Evolutionary conservation across 2,888 invertebrate genomes (phyloP), one percentile per base, ranked within the genome.

Genomic region (Nomada flava): DNA sequence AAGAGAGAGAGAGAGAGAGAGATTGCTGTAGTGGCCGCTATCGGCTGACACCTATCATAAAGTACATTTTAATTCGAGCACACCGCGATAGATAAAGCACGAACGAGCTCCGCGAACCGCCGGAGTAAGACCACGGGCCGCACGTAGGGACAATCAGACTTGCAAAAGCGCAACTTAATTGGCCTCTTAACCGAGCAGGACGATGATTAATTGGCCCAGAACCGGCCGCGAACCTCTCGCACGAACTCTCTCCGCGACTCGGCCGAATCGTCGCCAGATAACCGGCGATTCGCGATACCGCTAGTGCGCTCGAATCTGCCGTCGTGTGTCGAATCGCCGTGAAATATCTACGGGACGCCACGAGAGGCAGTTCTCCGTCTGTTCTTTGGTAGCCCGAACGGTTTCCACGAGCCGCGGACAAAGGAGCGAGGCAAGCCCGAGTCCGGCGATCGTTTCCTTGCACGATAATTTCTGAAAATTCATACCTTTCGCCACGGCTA

Each of bases 141-240:
- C 83, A 77, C 82, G 77, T 77, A 83, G 82, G 85, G 86, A 91
- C 92, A 91, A 91, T 91, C 91, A 90, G 91, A 91, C 91, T 91
- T 91, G 91, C 91, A 91, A 91, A 91, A 91, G 87, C 88, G 87
- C 84, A 63, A 76, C 86, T 89, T 91, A 91, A 92, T 91, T 92
- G 91, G 89, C 84, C 88, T 86, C 89, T 88, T 89, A 90, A 89
- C 85, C 83, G 86, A 77, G 82, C 73, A 74, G 81, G 84, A 82
- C 85, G 89, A 90, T 91, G 92, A 92, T 91, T 90, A 91, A 91
- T 92, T 88, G 90, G 74, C 78, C 83, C 79, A 80, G 83, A 73
- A 84, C 83, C 74, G 52, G 42, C 77, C 82, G 85, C 84, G 81
- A 81, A 18, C 23, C 44, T 55, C 44, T 42, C n/a, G 50, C 64